These are phyloP conservation scores for Argyrosomus regius DNA, from an alignment of 2,797 vertebrate genomes.

Conservation along the genomic window DNA sequence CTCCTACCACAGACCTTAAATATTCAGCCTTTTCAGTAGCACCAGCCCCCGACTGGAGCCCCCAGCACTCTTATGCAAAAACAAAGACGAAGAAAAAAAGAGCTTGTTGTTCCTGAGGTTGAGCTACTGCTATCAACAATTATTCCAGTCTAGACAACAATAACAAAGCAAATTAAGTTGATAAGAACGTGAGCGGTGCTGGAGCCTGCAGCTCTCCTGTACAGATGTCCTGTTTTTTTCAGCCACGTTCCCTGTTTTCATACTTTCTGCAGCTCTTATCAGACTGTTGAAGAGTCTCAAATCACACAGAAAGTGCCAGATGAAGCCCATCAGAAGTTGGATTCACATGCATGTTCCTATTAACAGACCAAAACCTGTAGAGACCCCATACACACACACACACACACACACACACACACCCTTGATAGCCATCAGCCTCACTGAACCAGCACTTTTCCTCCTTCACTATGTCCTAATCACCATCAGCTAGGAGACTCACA, in stretches of 20 bases:
- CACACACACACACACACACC: no score
- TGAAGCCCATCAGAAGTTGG: not conserved
- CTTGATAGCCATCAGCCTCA: constrained; percentile 10
- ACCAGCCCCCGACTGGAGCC: constrained; percentile 19
- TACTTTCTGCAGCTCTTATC: not conserved
- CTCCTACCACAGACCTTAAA: constrained; percentile 23
- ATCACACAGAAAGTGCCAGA: not conserved
- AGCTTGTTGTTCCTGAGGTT: constrained; percentile 16
- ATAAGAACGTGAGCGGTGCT: not conserved
- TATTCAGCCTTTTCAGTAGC: constrained; percentile 38
- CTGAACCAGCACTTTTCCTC: constrained; percentile 1
- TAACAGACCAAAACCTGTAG: not conserved
- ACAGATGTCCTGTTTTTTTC: not conserved
- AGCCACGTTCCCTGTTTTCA: not conserved
- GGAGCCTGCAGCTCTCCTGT: not conserved
- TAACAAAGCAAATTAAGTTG: not conserved
- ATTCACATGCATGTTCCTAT: not conserved
- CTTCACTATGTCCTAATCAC: constrained; percentile 23
- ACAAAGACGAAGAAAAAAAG: not conserved
- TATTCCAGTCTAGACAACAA: constrained; percentile 30
- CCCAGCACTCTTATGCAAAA: constrained; percentile 17
- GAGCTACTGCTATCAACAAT: constrained; percentile 17
- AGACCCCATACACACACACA: not conserved
- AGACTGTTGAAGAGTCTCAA: not conserved
- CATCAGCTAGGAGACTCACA: constrained; percentile 15